These are phyloP conservation scores for Anabacerthia variegaticeps DNA, from an alignment of 2,797 vertebrate species.

Conservation along the genomic window DNA sequence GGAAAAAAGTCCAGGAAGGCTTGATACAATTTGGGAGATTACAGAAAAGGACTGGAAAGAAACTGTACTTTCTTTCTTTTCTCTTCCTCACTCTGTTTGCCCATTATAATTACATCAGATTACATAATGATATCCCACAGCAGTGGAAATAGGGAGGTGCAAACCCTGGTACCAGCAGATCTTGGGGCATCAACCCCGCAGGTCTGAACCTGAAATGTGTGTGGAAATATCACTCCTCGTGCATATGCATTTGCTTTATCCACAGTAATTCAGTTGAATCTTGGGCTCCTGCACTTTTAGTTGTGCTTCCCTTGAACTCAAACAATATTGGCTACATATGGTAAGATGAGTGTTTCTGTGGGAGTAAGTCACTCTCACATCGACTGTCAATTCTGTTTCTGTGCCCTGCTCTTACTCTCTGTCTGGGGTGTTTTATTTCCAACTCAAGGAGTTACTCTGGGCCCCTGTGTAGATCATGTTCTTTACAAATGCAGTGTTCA, in stretches of 20 bases:
- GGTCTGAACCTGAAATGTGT: rapidly evolving
- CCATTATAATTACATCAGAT: rapidly evolving
- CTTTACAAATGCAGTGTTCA: not conserved
- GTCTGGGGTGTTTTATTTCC: not conserved
- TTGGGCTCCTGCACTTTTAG: not conserved
- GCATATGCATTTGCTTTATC: not conserved
- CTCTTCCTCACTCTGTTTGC: not conserved
- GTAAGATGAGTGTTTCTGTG: not conserved
- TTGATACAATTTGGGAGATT: not conserved
- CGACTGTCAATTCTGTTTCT: not conserved
- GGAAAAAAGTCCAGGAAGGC: not conserved
- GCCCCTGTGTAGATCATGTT: not conserved
- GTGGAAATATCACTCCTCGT: not conserved
- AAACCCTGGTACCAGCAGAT: rapidly evolving
- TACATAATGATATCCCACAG: not conserved
- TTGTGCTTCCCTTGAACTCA: not conserved
- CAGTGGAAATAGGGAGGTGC: not conserved
- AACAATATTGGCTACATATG: not conserved
- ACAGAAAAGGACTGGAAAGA: not conserved
- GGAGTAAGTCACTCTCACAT: not conserved
- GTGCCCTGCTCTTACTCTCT: not conserved
- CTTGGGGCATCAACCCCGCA: rapidly evolving
- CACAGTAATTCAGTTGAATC: not conserved
- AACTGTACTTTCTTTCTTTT: not conserved
- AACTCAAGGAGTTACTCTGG: not conserved